phyloP scores from a whole-genome alignment of 2,113 vertebrate species.

The Mirounga angustirostris region DNA sequence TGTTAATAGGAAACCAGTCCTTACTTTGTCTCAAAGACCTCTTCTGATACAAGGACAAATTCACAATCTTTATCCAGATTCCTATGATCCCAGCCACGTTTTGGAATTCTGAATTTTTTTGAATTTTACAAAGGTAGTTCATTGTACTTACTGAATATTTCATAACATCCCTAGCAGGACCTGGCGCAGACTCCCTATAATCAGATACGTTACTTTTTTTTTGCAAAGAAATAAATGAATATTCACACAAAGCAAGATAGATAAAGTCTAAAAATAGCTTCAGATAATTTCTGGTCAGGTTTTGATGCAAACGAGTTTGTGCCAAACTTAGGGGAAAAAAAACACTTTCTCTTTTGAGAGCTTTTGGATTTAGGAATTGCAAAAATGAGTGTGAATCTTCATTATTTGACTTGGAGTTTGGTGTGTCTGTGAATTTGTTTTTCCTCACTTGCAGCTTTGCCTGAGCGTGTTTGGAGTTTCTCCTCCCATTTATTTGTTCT shows the following conservation, averaged over 20 bases:
- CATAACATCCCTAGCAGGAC: not conserved
- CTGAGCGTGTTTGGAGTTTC: not conserved
- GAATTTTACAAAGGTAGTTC: not conserved
- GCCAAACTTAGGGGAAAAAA: not conserved
- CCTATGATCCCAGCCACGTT: not conserved
- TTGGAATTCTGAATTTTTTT: not conserved
- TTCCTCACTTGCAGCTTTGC: not conserved
- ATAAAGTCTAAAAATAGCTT: not conserved
- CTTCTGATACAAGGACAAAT: not conserved
- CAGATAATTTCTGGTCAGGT: not conserved
- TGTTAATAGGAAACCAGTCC: not conserved
- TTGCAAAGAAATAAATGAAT: conserved; percentile 1
- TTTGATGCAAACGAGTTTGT: not conserved
- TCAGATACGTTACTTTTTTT: not conserved
- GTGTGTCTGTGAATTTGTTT: not conserved
- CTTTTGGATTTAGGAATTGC: not conserved
- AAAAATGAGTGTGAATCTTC: not conserved
- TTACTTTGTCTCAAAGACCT: not conserved
- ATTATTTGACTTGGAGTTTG: not conserved
- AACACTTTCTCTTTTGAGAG: not conserved
- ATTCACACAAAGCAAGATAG: not conserved
- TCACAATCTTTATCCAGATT: not conserved
- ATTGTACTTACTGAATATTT: not conserved
- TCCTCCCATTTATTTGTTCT: not conserved
- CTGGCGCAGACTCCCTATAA: not conserved